phyloP scores from a whole-genome alignment of 2,797 vertebrate species.

The Fundulus diaphanus region DNA sequence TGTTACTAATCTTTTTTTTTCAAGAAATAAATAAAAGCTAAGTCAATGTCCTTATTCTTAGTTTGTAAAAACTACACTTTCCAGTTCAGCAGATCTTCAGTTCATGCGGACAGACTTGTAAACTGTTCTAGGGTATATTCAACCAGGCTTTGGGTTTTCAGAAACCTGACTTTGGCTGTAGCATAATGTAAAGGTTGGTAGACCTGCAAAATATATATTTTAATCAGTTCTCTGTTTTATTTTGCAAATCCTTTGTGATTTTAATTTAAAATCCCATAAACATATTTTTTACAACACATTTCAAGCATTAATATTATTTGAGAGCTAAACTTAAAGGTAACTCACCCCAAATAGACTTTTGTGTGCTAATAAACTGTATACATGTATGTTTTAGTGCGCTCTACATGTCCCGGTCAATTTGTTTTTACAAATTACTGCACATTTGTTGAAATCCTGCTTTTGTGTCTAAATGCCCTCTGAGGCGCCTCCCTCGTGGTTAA shows the following conservation, averaged over 20 bases:
- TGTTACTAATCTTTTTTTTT: neutral
- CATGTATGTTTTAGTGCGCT: too few relatives aligned
- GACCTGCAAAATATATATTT: neutral
- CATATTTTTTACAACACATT: neutral
- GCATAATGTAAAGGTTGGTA: neutral
- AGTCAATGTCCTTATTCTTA: neutral
- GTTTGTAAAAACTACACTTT: neutral
- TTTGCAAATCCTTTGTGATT: neutral
- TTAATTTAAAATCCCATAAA: neutral
- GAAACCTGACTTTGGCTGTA: neutral
- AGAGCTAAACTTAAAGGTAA: neutral
- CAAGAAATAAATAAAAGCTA: constrained; percentile 1
- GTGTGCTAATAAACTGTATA: too few relatives aligned
- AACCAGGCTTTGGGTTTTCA: neutral
- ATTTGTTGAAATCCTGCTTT: too few relatives aligned
- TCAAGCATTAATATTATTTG: neutral
- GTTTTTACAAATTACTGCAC: too few relatives aligned
- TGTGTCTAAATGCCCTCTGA: too few relatives aligned
- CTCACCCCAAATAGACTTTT: too few relatives aligned
- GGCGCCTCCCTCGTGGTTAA: too few relatives aligned
- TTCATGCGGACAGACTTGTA: neutral
- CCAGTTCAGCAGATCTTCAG: neutral
- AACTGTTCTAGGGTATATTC: neutral
- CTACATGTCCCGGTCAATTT: too few relatives aligned
- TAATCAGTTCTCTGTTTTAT: neutral